Percentiles rank a stretch among this genome's conserved stretches.
phyloP scores from a whole-genome alignment of 2,888 invertebrate genomes.

The Noctua janthina region DNA sequence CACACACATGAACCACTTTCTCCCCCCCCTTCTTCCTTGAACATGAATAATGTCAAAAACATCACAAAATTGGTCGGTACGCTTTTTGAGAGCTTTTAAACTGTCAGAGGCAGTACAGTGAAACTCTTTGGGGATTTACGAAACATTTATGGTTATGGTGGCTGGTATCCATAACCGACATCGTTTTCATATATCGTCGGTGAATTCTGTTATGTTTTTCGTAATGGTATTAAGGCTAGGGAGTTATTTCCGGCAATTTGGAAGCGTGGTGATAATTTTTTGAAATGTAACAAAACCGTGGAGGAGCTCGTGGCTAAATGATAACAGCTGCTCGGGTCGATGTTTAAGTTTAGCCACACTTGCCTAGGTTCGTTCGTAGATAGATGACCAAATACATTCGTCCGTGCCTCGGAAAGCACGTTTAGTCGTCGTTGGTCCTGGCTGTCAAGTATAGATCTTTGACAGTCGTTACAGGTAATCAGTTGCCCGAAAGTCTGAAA shows the following conservation, averaged over 20 bases:
- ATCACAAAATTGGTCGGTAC: constrained; percentile 18
- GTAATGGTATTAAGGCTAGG: constrained; percentile 56
- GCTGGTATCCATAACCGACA: constrained; percentile 58
- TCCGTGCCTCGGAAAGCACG: neutral
- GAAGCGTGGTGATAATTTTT: constrained; percentile 13
- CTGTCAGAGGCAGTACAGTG: constrained; percentile 50
- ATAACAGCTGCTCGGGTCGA: neutral
- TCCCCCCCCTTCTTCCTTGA: neutral
- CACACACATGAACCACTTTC: neutral
- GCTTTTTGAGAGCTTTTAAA: constrained; percentile 40
- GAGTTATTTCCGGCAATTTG: constrained; percentile 51
- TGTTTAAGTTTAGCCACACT: neutral
- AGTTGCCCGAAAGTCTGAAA: neutral
- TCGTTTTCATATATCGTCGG: constrained; percentile 60
- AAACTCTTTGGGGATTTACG: constrained; percentile 58
- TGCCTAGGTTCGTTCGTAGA: neutral
- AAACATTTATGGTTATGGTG: constrained; percentile 63
- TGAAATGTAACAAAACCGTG: neutral
- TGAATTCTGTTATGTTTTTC: constrained; percentile 55
- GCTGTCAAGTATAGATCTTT: neutral
- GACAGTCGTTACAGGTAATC: neutral
- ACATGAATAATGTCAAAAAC: constrained; percentile 20
- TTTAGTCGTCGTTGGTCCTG: neutral
- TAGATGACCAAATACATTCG: too few relatives aligned
- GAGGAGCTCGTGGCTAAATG: neutral